These are phyloP conservation scores for Apodemia duryi DNA, from an alignment of 2,888 invertebrate genomes.

Conservation along the genomic window DNA sequence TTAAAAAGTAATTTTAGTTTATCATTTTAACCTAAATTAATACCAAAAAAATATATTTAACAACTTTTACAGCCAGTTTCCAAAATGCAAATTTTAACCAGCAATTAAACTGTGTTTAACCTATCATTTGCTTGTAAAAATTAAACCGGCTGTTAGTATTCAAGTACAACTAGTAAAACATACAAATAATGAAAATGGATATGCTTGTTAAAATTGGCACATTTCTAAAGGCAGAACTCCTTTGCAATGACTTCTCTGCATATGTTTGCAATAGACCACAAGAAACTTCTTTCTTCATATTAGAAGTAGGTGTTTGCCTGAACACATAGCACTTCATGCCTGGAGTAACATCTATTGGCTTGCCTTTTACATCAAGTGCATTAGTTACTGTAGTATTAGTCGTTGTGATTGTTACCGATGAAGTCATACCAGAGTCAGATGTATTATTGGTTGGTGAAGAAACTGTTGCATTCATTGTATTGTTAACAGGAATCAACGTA, in stretches of 20 bases:
- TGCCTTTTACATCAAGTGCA: conserved; percentile 67
- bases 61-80: conserved; percentile 2
- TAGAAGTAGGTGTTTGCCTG: conserved; percentile 42
- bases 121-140: too few species aligned
- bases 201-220: conserved; percentile 49
- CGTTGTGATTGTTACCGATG: conserved; percentile 49
- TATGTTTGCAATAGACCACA: conserved; percentile 63
- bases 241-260: conserved; percentile 54
- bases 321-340: conserved; percentile 65
- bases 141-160: not conserved
- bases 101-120: too few species aligned
- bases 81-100: too few species aligned
- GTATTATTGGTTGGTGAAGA: conserved; percentile 28
- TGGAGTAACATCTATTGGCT: conserved; percentile 57
- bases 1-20: not conserved
- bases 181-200: conserved; percentile 36
- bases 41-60: not conserved
- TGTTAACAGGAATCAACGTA: conserved; percentile 51
- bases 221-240: conserved; percentile 50
- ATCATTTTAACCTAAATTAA: not conserved
- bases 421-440: conserved; percentile 37
- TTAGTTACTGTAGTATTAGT: conserved; percentile 56
- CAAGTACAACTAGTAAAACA: conserved; percentile 28
- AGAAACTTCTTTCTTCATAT: conserved; percentile 54
- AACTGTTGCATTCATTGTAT: conserved; percentile 39